A percentile compares a stretch with the other conserved stretches of the same genome.
These are phyloP conservation scores for Cavia porcellus DNA, from an alignment of 2,113 vertebrate species.

Conservation along the genomic window DNA sequence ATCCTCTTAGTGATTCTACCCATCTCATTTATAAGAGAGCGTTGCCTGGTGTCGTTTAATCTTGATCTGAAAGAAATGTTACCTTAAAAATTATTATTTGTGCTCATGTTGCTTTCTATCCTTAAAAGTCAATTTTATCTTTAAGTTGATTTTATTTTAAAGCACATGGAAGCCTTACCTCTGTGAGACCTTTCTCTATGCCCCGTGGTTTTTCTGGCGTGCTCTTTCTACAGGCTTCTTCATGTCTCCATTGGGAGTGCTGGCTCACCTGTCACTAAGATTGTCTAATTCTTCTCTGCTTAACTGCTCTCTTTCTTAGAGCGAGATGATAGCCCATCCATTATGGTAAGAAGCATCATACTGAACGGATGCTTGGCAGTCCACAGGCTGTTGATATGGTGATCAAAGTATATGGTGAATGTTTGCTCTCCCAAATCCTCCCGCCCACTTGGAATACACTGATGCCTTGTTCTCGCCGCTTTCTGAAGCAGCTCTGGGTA, in stretches of 20 bases:
- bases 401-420: not conserved
- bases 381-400: not conserved
- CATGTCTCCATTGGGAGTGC: not conserved
- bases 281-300: not conserved
- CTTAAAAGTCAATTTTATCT: conserved; percentile 7
- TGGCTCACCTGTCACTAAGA: not conserved
- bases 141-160: not conserved
- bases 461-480: not conserved
- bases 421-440: not conserved
- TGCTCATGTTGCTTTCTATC: not conserved
- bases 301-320: not conserved
- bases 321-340: not conserved
- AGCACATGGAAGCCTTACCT: not conserved
- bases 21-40: conserved; percentile 8
- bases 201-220: not conserved
- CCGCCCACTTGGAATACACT: not conserved
- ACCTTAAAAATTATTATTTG: conserved; percentile 33
- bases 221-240: not conserved
- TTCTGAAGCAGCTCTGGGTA: not conserved
- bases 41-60: not conserved
- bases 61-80: conserved; percentile 7
- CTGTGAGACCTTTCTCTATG: accelerated
- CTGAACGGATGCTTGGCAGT: not conserved
- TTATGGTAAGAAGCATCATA: not conserved
- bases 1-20: conserved; percentile 58